phyloP scores from a whole-genome alignment of 2,888 invertebrate genomes.

The Pachydiplax longipennis region DNA sequence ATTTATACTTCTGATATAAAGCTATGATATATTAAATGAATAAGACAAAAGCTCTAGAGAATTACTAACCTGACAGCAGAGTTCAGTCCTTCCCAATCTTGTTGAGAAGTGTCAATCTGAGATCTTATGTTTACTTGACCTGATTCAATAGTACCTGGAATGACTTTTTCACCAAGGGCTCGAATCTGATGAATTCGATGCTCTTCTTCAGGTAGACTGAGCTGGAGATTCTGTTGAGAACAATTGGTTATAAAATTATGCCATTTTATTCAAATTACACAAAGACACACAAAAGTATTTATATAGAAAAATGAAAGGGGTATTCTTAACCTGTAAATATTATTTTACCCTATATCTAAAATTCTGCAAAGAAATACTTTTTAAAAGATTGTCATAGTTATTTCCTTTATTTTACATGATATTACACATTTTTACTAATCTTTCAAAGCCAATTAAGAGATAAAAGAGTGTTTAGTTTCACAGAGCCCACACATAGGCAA shows the following conservation, averaged over 20 bases:
- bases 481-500: too few species aligned
- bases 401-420: too few species aligned
- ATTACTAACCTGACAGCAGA: conserved; percentile 69
- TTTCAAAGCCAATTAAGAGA: too few species aligned
- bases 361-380: too few species aligned
- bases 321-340: too few species aligned
- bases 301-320: neutral
- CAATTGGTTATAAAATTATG: neutral
- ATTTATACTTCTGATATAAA: neutral
- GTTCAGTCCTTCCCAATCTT: conserved; percentile 86
- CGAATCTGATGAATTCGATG: conserved; percentile 82
- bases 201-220: conserved; percentile 85
- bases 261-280: neutral
- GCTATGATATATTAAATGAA: neutral
- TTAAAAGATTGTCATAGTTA: too few species aligned
- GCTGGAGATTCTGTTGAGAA: conserved; percentile 69
- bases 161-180: conserved; percentile 85
- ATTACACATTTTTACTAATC: too few species aligned
- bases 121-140: conserved; percentile 86
- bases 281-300: neutral
- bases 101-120: conserved; percentile 86
- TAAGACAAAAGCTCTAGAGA: neutral
- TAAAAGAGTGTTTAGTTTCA: too few species aligned
- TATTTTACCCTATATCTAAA: too few species aligned
- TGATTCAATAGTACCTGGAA: conserved; percentile 82